A percentile compares a stretch with the other conserved stretches of the same genome.
Evolutionary conservation across 2,888 invertebrate species (phyloP).

Genomic region (Diarsia brunnea): DNA sequence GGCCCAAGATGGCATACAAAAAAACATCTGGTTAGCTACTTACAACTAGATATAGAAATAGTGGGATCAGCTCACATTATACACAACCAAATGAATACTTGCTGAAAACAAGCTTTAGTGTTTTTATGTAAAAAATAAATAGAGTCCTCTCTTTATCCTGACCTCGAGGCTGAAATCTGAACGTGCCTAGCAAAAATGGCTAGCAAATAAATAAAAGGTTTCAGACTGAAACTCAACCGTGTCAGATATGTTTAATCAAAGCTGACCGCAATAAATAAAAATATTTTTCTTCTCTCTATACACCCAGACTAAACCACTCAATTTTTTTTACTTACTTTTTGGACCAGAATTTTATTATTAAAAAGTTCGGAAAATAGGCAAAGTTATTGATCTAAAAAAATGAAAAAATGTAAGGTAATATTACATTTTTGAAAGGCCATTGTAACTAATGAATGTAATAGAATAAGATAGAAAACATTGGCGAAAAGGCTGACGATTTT

Average conservation of each 20-base stretch:
- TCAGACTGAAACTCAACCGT: neutral
- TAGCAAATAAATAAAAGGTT: conserved; percentile 1
- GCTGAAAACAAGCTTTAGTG: neutral
- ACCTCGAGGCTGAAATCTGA: neutral
- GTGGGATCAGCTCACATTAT: neutral
- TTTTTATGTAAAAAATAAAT: neutral
- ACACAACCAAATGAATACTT: neutral
- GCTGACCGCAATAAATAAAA: neutral
- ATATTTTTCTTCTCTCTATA: neutral
- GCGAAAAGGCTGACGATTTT: neutral
- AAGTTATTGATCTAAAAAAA: too few relatives aligned
- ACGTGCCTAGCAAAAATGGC: conserved; percentile 8
- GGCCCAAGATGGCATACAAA: too few relatives aligned
- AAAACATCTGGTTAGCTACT: too few relatives aligned
- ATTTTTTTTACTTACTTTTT: too few relatives aligned
- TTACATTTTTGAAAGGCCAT: neutral
- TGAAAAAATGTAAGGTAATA: too few relatives aligned
- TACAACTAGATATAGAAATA: too few relatives aligned
- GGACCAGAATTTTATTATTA: neutral
- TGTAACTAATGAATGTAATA: neutral
- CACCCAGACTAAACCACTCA: too few relatives aligned
- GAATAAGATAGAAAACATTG: neutral
- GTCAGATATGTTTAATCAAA: conserved; percentile 18
- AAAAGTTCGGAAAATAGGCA: neutral
- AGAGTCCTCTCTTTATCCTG: neutral